Base-by-base conservation (phyloP, 2,113 vertebrate species). In the Amia ocellicauda region DNA sequence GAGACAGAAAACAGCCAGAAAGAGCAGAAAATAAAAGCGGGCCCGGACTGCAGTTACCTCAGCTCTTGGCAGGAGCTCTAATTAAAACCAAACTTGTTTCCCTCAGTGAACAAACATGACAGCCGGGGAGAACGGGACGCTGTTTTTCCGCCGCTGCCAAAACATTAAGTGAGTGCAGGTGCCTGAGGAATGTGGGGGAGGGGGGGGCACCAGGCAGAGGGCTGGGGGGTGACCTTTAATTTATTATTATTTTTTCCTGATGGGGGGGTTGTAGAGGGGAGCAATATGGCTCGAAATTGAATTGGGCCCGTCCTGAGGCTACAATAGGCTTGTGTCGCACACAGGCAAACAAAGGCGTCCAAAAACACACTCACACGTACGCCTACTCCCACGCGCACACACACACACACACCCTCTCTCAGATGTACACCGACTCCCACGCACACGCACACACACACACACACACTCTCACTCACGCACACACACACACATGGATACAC, bases 51-150 rank as follows among this genome's bases (percentile, higher is more conserved):
- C 80, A 80, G 80, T 88, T 84, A 88, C 80, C 81, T 88, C 86
- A 86, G 65, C 69, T 78, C 76, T 82, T 88, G 87, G 87, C 87
- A 79, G 75, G 68, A 71, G 75, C 74, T 83, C 75, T 93, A 91
- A 94, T 93, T 88, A 86, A 91, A 94, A 91, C 89, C 91, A 94
- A 90, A 89, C 82, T 75, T 83, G 78, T 83, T 86, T 90, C 86
- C 84, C 85, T 87, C 80, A 69, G 73, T 79, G 83, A 84, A 79
- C 85, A 88, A 89, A 89, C 85, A 88, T 85, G 87, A 88, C 86
- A 88, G 82, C 73, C 82, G 41, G 74, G 79, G 76, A 83, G 80
- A 80, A 74, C 76, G 80, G 74, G 75, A 78, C 66, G 71, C 67
- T 81, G 83, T 84, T 72, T 63, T 74, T 72, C 73, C 56, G 64